These are phyloP conservation scores for Homarus gammarus DNA, from an alignment of 2,888 invertebrate genomes.

Conservation along the genomic window DNA sequence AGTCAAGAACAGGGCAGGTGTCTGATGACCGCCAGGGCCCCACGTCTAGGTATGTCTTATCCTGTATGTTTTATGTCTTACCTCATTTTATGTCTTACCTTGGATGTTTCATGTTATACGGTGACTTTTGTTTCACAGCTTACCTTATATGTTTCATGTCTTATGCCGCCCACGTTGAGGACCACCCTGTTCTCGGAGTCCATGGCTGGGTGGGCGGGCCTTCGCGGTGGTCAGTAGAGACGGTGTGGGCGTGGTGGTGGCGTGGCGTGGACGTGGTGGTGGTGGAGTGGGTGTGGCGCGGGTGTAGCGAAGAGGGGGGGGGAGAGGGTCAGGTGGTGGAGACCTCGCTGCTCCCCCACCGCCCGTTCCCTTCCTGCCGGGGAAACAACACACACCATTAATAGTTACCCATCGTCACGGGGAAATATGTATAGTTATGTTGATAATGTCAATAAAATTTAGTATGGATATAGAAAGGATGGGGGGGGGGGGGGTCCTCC, in stretches of 20 bases:
- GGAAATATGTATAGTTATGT: no score
- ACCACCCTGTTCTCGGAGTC: conserved; percentile 99
- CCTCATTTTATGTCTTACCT: no score
- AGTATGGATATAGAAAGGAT: no score
- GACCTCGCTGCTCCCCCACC: conserved; percentile 61
- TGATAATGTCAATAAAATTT: no score
- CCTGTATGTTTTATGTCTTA: no score
- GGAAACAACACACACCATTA: no score
- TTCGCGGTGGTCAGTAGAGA: conserved; percentile 27
- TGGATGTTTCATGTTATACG: no score
- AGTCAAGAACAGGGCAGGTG: no score
- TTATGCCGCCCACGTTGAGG: conserved; percentile 98
- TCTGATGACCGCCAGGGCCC: no score
- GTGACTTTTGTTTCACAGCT: not conserved
- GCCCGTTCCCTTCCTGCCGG: conserved; percentile 54
- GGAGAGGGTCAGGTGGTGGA: conserved; percentile 64
- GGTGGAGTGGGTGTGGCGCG: not conserved
- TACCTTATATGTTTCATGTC: conserved; percentile 93
- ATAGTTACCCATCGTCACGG: not conserved
- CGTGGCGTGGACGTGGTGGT: conserved; percentile 7
- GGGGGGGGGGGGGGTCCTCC: no score
- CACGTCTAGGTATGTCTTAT: no score
- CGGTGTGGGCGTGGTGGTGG: conserved; percentile 40
- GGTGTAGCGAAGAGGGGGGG: conserved; percentile 33
- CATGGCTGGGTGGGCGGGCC: conserved; percentile 81